These are phyloP conservation scores for Parnassius mnemosyne DNA, from an alignment of 2,888 invertebrate genomes.

Conservation along the genomic window DNA sequence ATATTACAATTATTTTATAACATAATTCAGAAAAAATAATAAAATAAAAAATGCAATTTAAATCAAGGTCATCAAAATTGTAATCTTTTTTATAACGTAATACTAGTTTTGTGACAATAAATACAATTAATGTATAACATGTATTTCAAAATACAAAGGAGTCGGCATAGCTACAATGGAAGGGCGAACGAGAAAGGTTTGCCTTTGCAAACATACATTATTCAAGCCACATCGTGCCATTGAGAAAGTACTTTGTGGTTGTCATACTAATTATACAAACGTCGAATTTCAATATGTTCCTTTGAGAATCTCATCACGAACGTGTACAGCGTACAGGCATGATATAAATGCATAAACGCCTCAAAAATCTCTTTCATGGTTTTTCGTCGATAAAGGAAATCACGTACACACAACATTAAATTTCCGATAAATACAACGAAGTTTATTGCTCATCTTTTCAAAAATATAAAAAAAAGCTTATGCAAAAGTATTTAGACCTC, in stretches of 20 bases:
- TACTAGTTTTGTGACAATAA: neutral
- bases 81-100: too few species aligned
- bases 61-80: too few species aligned
- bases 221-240: conserved; percentile 74
- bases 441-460: too few species aligned
- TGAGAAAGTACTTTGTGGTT: conserved; percentile 78
- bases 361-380: conserved; percentile 1
- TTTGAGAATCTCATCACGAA: conserved; percentile 39
- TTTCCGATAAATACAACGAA: too few species aligned
- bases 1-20: too few species aligned
- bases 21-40: too few species aligned
- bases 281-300: conserved; percentile 63
- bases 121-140: neutral
- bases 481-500: too few species aligned
- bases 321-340: neutral
- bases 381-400: conserved; percentile 3
- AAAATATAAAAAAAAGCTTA: too few species aligned
- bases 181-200: conserved; percentile 28
- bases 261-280: conserved; percentile 68
- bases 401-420: neutral
- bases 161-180: conserved; percentile 4
- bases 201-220: conserved; percentile 64
- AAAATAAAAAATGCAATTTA: too few species aligned
- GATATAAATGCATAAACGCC: neutral
- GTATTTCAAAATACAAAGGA: conserved; percentile 1